Base-by-base conservation (phyloP, 1,140 invertebrate genomes). In the Heterodera schachtii region DNA sequence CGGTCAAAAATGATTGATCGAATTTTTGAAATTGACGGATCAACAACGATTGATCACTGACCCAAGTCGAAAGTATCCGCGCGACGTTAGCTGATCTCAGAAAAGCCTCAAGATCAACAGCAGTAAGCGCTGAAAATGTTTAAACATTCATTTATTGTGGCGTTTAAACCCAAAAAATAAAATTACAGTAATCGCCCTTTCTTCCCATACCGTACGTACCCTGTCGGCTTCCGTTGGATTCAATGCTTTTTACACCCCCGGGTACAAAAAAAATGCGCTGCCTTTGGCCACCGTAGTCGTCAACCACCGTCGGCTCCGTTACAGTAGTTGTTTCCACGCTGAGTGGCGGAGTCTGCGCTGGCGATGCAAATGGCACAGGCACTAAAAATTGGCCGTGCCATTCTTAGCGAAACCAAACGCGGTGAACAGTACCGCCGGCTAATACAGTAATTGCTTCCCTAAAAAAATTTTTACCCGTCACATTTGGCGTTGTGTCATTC, bases 41-140 rank as follows among this genome's bases (percentile, higher is more conserved):
- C 31, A 31, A 1, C 49, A 11, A 52, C 49, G 11, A 16, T 60
- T 60, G 11, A 19, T 16, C 57, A 19, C 31, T 31, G 31, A 64
- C 57, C 57, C 57, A 64, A 16, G 79, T 82, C 11, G 79, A 52
- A 49, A 80, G 70, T 19, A 64, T 64, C 4, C 57, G 57, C 57
- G 57, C 16, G 16, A 64, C 16, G 46, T 84, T 84, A 5, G 83
- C 85, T 13, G 85, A 86, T 9, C 86, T 83, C n/a, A 84, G 71
- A 64, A 84, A 84, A 13, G n/a, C 83, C 81, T 86, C 81, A 16
- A 84, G 52, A 80, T 84, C 83, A 16, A 73, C 44, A 19, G 71
- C 44, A 31, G 71, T 73, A n/a, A 52, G 71, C 13, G 31, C 43
- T 75, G 44, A 9, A 21, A 9, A 46, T 8, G 0, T 6, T 52